Evolutionary conservation across 2,797 vertebrate species (phyloP), one percentile per base, ranked within the genome.

Genomic region (Gymnoscopelus braueri): DNA sequence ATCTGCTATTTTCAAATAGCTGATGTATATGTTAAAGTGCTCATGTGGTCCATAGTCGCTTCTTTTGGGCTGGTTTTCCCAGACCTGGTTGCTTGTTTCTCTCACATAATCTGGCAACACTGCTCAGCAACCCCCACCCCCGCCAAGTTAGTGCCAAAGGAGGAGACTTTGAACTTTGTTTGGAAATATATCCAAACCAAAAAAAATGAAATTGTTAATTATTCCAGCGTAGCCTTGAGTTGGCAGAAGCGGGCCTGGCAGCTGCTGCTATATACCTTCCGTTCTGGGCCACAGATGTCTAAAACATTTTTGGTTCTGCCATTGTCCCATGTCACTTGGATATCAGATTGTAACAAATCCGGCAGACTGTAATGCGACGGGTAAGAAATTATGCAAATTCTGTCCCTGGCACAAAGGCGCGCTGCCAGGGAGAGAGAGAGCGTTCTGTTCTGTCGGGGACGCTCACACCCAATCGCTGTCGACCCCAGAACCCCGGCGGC

Each of bases 381-480:
- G 71, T 63, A 63, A 73, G 78, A 63, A 39, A 58, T 26, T 75
- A 88, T 88, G 84, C 73, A 69, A 85, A 89, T 90, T 13, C 8
- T 26, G 6, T 62, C 58, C 51, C 68, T 51, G 53, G 12, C 10
- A 64, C 44, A 65, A 72, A 60, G 65, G 14, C 35, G 35, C 5
- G 5, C 61, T 51, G 29, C 51, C 26, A 48, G 26, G 49, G 13
- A 26, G 49, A 57, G 19, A 19, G 19, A 11, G 15, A 48, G 68
- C 48, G 80, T 67, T 12, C 77, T 79, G 77, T 75, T 74, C 54
- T 63, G 53, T n/a, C 56, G 52, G 15, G 64, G 72, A 87, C 58
- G 67, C 78, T 35, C 5, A 35, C 39, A 44, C 72, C 91, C 90
- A 90, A 91, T 91, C 80, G 76, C 78, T 67, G 54, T 78, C 56